A percentile compares a stretch with the other conserved stretches of the same genome.
Evolutionary conservation across 1,140 invertebrate genomes (phyloP).

Genomic region (Drosophila sechellia): DNA sequence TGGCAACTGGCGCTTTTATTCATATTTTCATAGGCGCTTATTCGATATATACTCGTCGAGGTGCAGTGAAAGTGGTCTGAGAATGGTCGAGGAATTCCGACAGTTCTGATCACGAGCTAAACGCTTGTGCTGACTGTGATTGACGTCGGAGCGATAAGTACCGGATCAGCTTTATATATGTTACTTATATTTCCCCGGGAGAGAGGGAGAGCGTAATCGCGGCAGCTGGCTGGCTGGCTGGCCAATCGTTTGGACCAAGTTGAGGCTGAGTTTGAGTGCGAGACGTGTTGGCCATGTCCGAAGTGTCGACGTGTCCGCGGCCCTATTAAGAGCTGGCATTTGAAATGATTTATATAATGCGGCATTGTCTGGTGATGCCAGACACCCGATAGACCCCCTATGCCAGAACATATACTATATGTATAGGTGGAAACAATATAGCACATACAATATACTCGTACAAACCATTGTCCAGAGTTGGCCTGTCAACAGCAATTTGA

Average conservation of each 20-base stretch:
- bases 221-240: background rate
- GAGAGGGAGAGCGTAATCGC: background rate
- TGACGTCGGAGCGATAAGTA: constrained; percentile 57
- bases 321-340: constrained; percentile 77
- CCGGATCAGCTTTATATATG: constrained; percentile 29
- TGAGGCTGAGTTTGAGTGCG: constrained; percentile 1
- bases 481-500: constrained; percentile 74
- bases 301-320: constrained; percentile 70
- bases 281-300: constrained; percentile 67
- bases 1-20: background rate
- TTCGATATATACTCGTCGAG: background rate
- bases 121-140: constrained; percentile 35
- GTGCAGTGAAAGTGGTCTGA: constrained; percentile 7
- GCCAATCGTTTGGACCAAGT: background rate
- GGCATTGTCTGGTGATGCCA: constrained; percentile 68
- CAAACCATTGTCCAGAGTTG: constrained; percentile 55
- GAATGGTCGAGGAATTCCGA: background rate
- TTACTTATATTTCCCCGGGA: background rate
- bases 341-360: constrained; percentile 80
- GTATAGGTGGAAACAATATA: constrained; percentile 10
- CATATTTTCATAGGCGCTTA: too few species aligned
- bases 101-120: constrained; percentile 12
- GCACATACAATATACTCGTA: background rate
- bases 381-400: constrained; percentile 56
- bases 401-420: constrained; percentile 32